Evolutionary conservation across 1,140 invertebrate species (phyloP), one percentile per base, ranked within the genome.

Genomic region (Phthorimaea operculella): DNA sequence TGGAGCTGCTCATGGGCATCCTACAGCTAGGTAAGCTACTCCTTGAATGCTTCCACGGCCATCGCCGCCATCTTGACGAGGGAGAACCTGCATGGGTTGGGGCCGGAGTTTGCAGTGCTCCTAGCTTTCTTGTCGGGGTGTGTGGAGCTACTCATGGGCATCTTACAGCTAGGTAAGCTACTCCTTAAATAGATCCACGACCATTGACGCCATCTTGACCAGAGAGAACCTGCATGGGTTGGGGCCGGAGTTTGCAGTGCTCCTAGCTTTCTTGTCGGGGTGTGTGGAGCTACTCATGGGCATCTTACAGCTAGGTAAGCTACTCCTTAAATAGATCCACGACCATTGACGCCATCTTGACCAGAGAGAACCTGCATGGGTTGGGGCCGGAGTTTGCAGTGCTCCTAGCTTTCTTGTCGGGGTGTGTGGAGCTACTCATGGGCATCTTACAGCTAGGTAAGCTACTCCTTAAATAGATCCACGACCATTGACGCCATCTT

Each of bases 391-490:
- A 91, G 64, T 93, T 93, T 69, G 93, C 94, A 0, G 88, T 96
- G 15, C 78, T 96, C 1, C 80, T 97, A n/a, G 89, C 91, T 53
- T 92, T 97, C 70, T 81, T 95, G 1, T 91, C 90, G 17, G 95
- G 95, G 11, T 89, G 92, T 54, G 89, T 96, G 1, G 92, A 93
- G 64, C 83, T 96, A 1, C 54, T 93, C 3, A 93, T 96, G 91
- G 94, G 94, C n/a, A 84, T 95, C 16, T 83, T 95, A 34, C 93
- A 96, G 76, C 84, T 96, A n/a, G n/a, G n/a, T n/a, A n/a, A n/a
- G n/a, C n/a, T n/a, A n/a, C n/a, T n/a, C n/a, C n/a, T n/a, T n/a
- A 74, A 94, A 94, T 95, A 85, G 87, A 77, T 36, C 12, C 10
- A 95, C 94, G 2, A 93, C 93, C 8, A 93, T 95, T 56, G 91